Evolutionary conservation across 2,888 invertebrate genomes (phyloP), one percentile per base, ranked within the genome.

Genomic region (Limnephilus rhombicus): DNA sequence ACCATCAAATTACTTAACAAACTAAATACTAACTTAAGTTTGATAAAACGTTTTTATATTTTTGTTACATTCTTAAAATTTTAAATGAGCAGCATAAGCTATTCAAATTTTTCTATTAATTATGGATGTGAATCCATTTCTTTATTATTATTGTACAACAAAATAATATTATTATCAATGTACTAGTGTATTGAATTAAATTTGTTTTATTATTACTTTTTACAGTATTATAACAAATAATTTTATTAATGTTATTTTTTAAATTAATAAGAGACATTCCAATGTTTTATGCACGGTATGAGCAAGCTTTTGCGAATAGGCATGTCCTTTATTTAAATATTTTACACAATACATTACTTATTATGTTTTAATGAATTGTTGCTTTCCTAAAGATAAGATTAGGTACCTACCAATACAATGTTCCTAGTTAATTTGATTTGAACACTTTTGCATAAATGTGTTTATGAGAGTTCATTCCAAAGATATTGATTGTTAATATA

Each of bases 1-100:
- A 93, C 24, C 37, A 41, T 41, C 45, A n/a, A 45, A 37, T n/a
- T 86, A 34, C 45, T 86, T 86, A 34, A 34, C 83, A 83, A 11
- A 68, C 68, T 68, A 68, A 68, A 83, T 24, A 68, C 68, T 68
- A n/a, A 68, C 9, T 68, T 68, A 24, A 68, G 24, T 68, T 68
- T 68, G 68, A 68, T 68, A 68, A 68, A 68, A 24, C 24, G n/a
- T 9, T 68, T 68, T 68, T 68, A 68, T 68, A 68, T 11, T 82
- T 82, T 34, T 82, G 82, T 31, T 31, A 82, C 34, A 15, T 82
- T 18, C 82, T 82, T 82, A 31, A 82, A 82, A 31, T 68, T 68
- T 68, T 68, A 68, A n/a, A n/a, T n/a, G 68, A 68, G 24, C n/a
- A 68, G 24, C 7, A 9, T 1, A n/a, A 24, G 68, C 24, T 68